Evolutionary conservation across 30 jellyfish, hydroid and myxozoan genomes (phyloP), one percentile per base, ranked within the genome.

Genomic region (Clytia hemisphaerica): DNA sequence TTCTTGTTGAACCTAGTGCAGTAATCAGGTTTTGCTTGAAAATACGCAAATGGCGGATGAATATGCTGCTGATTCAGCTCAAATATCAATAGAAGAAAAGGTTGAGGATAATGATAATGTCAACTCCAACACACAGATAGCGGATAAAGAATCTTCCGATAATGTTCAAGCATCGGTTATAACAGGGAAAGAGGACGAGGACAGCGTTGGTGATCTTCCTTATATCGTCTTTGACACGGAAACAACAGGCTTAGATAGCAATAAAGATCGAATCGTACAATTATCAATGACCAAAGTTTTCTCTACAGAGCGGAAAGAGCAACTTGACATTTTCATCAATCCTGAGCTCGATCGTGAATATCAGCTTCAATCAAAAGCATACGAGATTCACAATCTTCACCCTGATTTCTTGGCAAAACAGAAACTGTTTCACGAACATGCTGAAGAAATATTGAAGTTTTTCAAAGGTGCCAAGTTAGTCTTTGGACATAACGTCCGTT

Each of bases 201-300:
- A n/a, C n/a, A n/a, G n/a, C n/a, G n/a, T n/a, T n/a, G 16, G 16
- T 51, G 1, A 51, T 0, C 31, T 14, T 51, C 31, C 30, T 14
- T 51, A 14, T 14, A 22, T 51, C 31, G 28, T 24, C 21, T 51
- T 51, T 22, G 66, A 51, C 24, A 22, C 30, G 0, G 66, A 51
- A 51, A 51, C 66, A 0, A 51, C 66, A 16, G 66, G 66, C 16
- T 14, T 14, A 1, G 30, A 51, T 24, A 0, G 31, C 0, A 22
- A 51, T 12, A 16, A 15, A n/a, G 66, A 51, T 51, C 66, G 66
- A 15, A 51, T 51, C 21, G 30, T 51, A 16, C 66, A 51, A 22
- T 24, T 51, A n/a, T 22, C 66, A 14, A 12, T 51, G 30, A 15
- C 24, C 21, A 51, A 51, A 51, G 30, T 12, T 12, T n/a, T 12